phyloP scores from a whole-genome alignment of 2,888 invertebrate genomes.

The Synanthedon myopaeformis region DNA sequence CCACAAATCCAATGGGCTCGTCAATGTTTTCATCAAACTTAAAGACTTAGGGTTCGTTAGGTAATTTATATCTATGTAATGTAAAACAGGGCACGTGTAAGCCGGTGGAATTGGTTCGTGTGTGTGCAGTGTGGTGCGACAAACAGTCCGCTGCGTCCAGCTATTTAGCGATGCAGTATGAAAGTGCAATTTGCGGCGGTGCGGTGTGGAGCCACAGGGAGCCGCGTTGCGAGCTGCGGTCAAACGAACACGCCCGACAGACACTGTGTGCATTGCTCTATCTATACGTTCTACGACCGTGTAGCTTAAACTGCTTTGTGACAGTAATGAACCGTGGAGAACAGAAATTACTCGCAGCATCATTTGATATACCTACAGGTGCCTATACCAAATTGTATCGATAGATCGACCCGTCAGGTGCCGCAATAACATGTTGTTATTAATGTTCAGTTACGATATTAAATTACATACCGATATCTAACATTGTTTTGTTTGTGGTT shows the following conservation, averaged over 20 bases:
- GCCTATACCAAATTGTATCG: too few species aligned
- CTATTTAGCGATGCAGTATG: slow-evolving; percentile 34
- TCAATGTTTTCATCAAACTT: too few species aligned
- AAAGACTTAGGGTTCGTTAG: too few species aligned
- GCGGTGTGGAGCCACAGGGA: slow-evolving; percentile 1
- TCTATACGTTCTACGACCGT: background rate
- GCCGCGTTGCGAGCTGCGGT: background rate
- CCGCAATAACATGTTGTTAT: too few species aligned
- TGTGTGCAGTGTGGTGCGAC: slow-evolving; percentile 14
- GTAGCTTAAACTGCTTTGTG: slow-evolving; percentile 11
- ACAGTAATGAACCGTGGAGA: slow-evolving; percentile 19
- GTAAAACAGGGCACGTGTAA: too few species aligned
- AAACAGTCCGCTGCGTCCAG: slow-evolving; percentile 25
- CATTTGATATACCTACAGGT: background rate
- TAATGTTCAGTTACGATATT: too few species aligned
- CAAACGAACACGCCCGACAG: background rate
- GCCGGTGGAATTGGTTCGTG: too few species aligned
- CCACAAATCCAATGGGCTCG: too few species aligned
- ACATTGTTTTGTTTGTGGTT: too few species aligned
- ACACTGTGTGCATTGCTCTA: background rate
- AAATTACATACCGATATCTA: too few species aligned
- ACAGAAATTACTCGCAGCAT: slow-evolving; percentile 17
- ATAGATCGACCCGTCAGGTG: too few species aligned
- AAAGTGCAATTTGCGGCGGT: slow-evolving; percentile 35
- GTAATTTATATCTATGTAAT: too few species aligned